Evolutionary conservation across 2,888 invertebrate genomes (phyloP).

Genomic region (Corythucha ciliata): DNA sequence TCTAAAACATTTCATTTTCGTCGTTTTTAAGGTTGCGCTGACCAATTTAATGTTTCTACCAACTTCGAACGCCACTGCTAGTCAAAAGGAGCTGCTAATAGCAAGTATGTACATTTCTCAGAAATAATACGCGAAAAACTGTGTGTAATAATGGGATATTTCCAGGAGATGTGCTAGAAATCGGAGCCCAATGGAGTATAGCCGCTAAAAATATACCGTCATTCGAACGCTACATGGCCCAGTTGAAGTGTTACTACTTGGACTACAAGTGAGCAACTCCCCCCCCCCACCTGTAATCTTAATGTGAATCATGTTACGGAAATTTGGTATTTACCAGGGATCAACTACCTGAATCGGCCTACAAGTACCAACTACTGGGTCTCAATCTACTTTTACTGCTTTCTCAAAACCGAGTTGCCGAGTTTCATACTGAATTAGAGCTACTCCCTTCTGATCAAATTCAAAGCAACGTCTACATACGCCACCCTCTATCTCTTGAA

Average conservation of each 20-base stretch:
- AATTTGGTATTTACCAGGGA: conserved; percentile 44
- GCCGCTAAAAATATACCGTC: conserved; percentile 84
- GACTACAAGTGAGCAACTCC: conserved; percentile 65
- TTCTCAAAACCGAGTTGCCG: conserved; percentile 92
- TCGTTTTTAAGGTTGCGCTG: conserved; percentile 60
- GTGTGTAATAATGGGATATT: conserved; percentile 29
- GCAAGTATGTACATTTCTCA: conserved; percentile 52
- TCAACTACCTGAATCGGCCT: conserved; percentile 80
- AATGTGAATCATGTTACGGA: background rate
- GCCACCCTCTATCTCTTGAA: conserved; percentile 89
- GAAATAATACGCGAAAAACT: background rate
- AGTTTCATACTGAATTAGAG: conserved; percentile 97
- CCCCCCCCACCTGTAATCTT: background rate
- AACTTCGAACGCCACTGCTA: conserved; percentile 62
- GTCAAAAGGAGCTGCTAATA: conserved; percentile 68
- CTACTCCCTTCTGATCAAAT: conserved; percentile 83
- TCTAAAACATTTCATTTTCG: too few species aligned
- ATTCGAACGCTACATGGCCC: conserved; percentile 95
- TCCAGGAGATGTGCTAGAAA: conserved; percentile 78
- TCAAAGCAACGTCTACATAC: conserved; percentile 85
- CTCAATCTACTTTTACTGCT: conserved; percentile 86
- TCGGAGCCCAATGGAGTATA: conserved; percentile 93
- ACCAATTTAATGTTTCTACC: conserved; percentile 78
- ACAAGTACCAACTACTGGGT: conserved; percentile 89
- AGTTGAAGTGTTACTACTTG: conserved; percentile 94